Base-by-base conservation (phyloP, 2,888 invertebrate genomes). In the Mechanitis messenoides region DNA sequence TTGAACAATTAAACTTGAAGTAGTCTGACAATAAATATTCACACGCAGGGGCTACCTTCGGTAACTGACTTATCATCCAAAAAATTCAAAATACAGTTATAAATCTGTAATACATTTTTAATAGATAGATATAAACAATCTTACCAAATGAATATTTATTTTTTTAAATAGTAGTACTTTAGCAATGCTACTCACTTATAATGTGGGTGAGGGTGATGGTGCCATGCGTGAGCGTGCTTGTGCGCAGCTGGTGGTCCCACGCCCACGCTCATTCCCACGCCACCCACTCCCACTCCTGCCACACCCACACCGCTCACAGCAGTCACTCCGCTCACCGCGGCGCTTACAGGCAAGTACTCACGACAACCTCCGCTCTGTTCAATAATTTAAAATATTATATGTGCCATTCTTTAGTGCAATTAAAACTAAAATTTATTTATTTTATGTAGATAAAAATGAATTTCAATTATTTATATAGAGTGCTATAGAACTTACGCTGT, bases 201-300 rank as follows among this genome's bases (percentile, higher is more conserved):
- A 64, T 88, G 87, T n/a, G 86, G 72, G 60, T 86, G 87, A n/a
- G 85, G 84, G 46, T 87, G 87, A 63, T 86, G 87, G 59, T 87
- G 87, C 87, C 88, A 89, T 47, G 82, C 84, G 71, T 75, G 74
- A 45, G 72, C 70, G 74, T 81, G 83, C 68, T 85, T 85, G 77
- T 87, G 87, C 7, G 87, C 72, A 2, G 91, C 79, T 70, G 92
- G 92, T 63, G 93, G 81, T 65, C 78, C 74, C 62, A 65, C 72
- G 66, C 65, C 69, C 55, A 68, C 68, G 62, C 65, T 67, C 60
- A 76, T 74, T 64, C 73, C 67, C 88, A 70, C 73, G 70, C 92
- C 92, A 9, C 42, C 63, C 87, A 92, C 55, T 92, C 92, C 63
- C 91, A 92, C 72, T 89, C 91, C 71, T 92, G 92, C 65, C 91